Base-by-base conservation (phyloP, 2,797 vertebrate genomes). In the Brachyrhaphis roseni region DNA sequence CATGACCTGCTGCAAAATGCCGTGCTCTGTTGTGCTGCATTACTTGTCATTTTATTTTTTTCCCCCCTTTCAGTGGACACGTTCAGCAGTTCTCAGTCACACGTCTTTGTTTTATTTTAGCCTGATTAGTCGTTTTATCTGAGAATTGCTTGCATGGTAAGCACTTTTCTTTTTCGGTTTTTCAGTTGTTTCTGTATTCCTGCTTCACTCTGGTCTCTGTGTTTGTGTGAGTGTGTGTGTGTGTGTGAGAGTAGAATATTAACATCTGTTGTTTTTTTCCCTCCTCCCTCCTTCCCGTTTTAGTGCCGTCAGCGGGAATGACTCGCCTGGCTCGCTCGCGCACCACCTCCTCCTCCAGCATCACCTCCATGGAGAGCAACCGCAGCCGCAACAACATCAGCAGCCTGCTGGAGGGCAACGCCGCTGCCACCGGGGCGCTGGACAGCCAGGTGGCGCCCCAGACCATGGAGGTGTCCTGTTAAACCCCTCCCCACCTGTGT, bases 391-490 rank as follows among this genome's bases (percentile, higher is more conserved):
- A 95, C 87, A 96, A 97, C 47, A 88, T 96, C 91, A 97, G 96
- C 95, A 97, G 94, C 90, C 95, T 96, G 43, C 95, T 97, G 82
- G 97, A 98, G 79, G 95, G 94, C 84, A 94, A 92, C 57, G 20
- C 41, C 75, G 90, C 90, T 90, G 93, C 95, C 45, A 16, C 45
- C 43, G 96, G 95, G 82, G 94, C 90, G 72, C 90, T 96, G 89
- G 96, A 97, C 89, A 92, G 90, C 93, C 97, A 96, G 91, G 92
- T 95, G 75, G 90, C 94, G 87, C 96, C 96, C 91, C 97, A 98
- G 90, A 98, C 98, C 92, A 97, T 99, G 97, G 98, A 99, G 94
- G 96, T 99, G 76, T 99, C 98, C 92, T 99, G 98, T 94, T 99
- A 97, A 96, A 91, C 45, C 59, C 53, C 73, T 34, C 23, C 72